phyloP scores from a whole-genome alignment of 2,888 invertebrate species.

The Mythimna ferrago region DNA sequence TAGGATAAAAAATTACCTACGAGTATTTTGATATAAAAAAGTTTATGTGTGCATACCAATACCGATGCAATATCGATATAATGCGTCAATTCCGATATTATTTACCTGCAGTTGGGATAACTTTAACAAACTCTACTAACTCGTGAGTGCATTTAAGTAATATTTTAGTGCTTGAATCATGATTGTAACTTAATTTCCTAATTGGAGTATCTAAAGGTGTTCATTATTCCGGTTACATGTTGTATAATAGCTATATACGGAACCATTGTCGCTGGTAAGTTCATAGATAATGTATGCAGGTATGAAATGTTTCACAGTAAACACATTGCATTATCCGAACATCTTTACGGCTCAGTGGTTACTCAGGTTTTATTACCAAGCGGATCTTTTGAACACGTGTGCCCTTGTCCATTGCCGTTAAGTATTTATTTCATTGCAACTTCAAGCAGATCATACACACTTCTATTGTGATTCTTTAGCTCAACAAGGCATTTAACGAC shows the following conservation, averaged over 20 bases:
- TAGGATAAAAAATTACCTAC: no score
- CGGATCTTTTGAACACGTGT: slow-evolving; percentile 64
- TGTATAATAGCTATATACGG: background rate
- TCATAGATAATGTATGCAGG: slow-evolving; percentile 13
- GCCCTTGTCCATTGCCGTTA: slow-evolving; percentile 69
- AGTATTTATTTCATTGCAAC: slow-evolving; percentile 69
- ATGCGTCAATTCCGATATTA: no score
- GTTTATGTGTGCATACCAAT: no score
- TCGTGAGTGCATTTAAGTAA: no score
- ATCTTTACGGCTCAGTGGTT: slow-evolving; percentile 65
- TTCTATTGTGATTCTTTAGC: slow-evolving; percentile 43
- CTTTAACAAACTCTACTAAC: no score
- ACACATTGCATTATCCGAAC: slow-evolving; percentile 56
- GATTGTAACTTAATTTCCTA: no score
- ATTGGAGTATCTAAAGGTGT: no score
- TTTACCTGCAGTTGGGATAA: no score
- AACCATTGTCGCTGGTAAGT: slow-evolving; percentile 2
- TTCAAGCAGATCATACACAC: slow-evolving; percentile 50
- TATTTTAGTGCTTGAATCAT: no score
- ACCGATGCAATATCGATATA: no score
- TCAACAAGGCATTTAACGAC: slow-evolving; percentile 42
- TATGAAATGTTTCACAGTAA: slow-evolving; percentile 56
- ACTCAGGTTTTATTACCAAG: slow-evolving; percentile 68
- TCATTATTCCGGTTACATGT: no score
- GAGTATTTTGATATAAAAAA: no score